Base-by-base conservation (phyloP, 2,888 invertebrate genomes). In the Drosophila prostipennis region DNA sequence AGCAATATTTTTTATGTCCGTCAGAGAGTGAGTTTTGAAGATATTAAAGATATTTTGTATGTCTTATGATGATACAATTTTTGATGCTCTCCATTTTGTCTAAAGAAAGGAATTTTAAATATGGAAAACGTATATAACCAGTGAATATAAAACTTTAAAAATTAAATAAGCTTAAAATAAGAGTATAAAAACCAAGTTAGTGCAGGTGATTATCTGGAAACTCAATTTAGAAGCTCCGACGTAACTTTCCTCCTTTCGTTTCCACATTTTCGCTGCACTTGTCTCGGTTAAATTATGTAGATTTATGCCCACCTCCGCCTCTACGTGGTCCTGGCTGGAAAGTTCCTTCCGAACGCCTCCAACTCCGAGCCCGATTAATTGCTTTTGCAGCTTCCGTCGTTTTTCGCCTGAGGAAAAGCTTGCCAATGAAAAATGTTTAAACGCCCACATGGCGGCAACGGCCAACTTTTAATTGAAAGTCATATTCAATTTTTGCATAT, bases 401-500 rank as follows among this genome's bases (percentile, higher is more conserved):
- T 45, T 29, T 40, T 46, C 46, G 29, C 36, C 64, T 37, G 64
- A 26, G 53, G 39, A 40, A 42, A 48, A 34, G 54, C 72, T 19
- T 37, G 71, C 69, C 37, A 68, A 54, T 68, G 34, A 55, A 54
- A 56, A 40, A 58, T 46, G 52, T 29, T n/a, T 29, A 55, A 48
- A 23, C 64, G 52, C 78, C 71, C 54, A 65, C 61, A 59, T 63
- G 10, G 36, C 59, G 34, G 68, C 53, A 23, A 26, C 37, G 64
- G 59, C 55, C 59, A 72, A 74, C 65, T 86, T 88, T 84, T 84
- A 84, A 84, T 84, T 78, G 86, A 84, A 84, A 88, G 77, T 74
- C 79, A 74, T 86, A 88, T 88, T 88, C 80, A 86, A 84, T 84
- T 84, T 87, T 80, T 75, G 79, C 83, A 88, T 88, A 83, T 79